Conservation (phyloP, 2,797 vertebrate genomes). For the Brachymystax lenok region DNA sequence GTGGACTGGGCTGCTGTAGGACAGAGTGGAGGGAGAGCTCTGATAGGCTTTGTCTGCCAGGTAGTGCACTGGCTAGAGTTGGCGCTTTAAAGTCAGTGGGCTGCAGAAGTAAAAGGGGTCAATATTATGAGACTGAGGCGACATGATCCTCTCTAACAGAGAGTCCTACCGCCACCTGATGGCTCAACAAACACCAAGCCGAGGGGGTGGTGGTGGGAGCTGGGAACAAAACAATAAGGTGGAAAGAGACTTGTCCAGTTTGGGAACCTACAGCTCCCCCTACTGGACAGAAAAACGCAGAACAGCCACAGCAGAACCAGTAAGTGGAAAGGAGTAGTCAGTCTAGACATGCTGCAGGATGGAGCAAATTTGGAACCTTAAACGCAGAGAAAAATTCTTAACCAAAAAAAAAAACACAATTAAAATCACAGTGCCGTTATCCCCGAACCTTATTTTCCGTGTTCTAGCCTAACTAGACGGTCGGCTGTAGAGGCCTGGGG, state of each 20-base stretch:
- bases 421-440: no score
- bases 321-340: background rate
- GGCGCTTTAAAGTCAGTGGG: background rate
- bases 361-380: background rate
- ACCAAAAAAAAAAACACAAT: no score
- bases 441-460: no score
- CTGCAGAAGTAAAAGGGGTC: background rate
- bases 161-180: background rate
- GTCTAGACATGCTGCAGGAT: background rate
- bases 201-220: background rate
- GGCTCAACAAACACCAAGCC: conserved; percentile 2
- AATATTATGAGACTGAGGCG: background rate
- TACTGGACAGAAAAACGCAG: conserved; percentile 24
- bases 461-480: no score
- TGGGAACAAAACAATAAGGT: background rate
- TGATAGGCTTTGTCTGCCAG: no score
- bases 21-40: background rate
- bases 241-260: background rate
- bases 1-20: no score
- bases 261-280: conserved; percentile 32
- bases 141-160: background rate
- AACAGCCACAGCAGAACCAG: background rate
- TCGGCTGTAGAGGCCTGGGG: no score
- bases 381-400: no score
- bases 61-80: background rate